Base-by-base conservation (phyloP, 2,113 vertebrate genomes). In the Sciurus niger region DNA sequence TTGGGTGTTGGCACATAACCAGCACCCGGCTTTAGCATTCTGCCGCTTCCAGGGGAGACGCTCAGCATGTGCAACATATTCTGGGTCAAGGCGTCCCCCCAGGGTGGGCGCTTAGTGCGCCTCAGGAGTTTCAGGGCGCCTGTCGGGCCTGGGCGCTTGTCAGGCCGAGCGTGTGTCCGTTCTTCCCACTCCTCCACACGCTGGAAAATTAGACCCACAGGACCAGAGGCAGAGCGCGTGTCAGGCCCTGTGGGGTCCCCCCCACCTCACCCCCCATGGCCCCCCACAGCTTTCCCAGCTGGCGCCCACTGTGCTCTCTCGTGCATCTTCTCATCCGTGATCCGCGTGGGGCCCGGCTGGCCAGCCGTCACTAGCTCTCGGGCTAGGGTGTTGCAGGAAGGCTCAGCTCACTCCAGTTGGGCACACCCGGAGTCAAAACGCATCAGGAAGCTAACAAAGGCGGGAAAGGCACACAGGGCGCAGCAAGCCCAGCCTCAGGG, bases 291-390 rank as follows among this genome's bases (percentile, higher is more conserved):
- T 67, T 12, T 55, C 70, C 22, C 8, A 11, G 34, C 2, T 22
- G 34, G 3, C 30, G 24, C 43, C 40, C 43, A 17, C 60, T 53
- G 70, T 34, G 51, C 51, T 46, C 46, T n/a, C 63, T 22, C 20
- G 3, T 72, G 51, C 9, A 14, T 2, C 67, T 72, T 48, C 55
- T 46, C 12, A 32, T 14, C 46, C 32, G 68, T 67, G 5, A 55
- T 51, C 34, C 1, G 4, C 55, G 30, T 79, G 72, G n/a, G 90
- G 34, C 34, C 17, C 40, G 55, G 14, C 13, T 14, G 28, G 22
- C 1, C 1, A 0, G 25, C 55, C 14, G 37, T 72, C 40, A 2
- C 6, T 16, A 10, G 11, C 28, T 40, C 8, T 12, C 8, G 28
- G 28, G 48, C 6, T 72, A 24, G 70, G 28, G 37, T 17, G 11